Conservation (phyloP, 1,140 invertebrate species). For the Varroa destructor region DNA sequence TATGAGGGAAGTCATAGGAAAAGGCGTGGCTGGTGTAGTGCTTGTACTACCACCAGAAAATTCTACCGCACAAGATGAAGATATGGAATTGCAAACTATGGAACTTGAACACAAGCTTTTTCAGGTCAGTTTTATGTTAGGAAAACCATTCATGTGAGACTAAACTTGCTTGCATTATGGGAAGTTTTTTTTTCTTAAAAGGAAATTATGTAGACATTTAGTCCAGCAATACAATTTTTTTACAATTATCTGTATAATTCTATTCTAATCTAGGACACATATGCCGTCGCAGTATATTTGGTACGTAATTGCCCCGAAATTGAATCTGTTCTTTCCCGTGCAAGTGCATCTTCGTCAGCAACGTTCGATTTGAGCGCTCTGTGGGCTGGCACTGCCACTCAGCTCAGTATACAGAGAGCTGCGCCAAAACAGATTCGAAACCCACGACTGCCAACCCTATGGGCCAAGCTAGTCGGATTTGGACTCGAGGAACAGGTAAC, state of each 20-base stretch:
- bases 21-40: neutral
- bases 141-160: neutral
- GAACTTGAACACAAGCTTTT: neutral
- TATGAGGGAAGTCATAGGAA: neutral
- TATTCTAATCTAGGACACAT: neutral
- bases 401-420: conserved; percentile 4
- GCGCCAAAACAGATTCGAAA: conserved; percentile 19
- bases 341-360: neutral
- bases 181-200: neutral
- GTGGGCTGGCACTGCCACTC: neutral
- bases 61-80: neutral
- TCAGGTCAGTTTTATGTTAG: neutral
- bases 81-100: neutral
- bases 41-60: conserved; percentile 3
- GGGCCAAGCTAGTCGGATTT: conserved; percentile 69
- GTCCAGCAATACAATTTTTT: neutral
- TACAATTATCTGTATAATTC: neutral
- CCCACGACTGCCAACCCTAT: conserved; percentile 34
- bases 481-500: conserved; percentile 54
- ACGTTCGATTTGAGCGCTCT: conserved; percentile 15
- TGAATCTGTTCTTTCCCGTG: neutral
- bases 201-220: neutral
- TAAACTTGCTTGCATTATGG: neutral
- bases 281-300: neutral
- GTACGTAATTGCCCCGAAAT: neutral